Percentiles rank a stretch among this genome's conserved stretches.
These are phyloP conservation scores for Zygaena filipendulae DNA, from an alignment of 2,888 invertebrate genomes.

Conservation along the genomic window DNA sequence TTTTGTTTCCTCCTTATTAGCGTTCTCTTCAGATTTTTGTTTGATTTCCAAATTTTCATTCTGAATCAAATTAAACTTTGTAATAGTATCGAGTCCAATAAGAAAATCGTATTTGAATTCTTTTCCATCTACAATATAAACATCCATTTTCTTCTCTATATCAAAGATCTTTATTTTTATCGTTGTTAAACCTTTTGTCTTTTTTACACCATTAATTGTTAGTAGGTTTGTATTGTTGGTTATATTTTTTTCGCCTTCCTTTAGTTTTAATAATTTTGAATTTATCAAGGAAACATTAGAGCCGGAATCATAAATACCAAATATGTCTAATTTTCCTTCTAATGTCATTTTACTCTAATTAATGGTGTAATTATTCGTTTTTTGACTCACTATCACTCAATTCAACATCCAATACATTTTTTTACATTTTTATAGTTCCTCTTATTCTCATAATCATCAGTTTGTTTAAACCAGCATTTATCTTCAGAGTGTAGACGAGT, in stretches of 20 bases:
- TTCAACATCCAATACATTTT: slow-evolving; percentile 15
- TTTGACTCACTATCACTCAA: slow-evolving; percentile 14
- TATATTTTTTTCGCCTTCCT: slow-evolving; percentile 2
- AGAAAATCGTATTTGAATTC: too few relatives aligned
- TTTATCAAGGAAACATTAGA: slow-evolving; percentile 22
- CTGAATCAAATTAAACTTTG: slow-evolving; percentile 7
- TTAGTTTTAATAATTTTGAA: slow-evolving; percentile 16
- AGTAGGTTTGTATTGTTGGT: slow-evolving; percentile 4
- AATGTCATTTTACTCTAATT: slow-evolving; percentile 19
- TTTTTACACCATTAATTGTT: slow-evolving; percentile 16
- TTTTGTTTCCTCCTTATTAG: background rate
- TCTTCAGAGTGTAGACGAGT: slow-evolving; percentile 6
- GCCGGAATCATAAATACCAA: slow-evolving; percentile 20
- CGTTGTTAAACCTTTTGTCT: too few relatives aligned
- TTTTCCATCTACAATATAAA: slow-evolving; percentile 9
- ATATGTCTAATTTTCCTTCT: slow-evolving; percentile 14
- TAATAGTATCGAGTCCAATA: slow-evolving; percentile 11
- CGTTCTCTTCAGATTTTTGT: slow-evolving; percentile 2
- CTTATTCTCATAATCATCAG: too few relatives aligned
- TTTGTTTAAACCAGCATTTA: slow-evolving; percentile 9
- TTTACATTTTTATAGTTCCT: slow-evolving; percentile 11
- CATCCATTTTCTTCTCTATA: slow-evolving; percentile 10
- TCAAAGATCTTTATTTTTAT: slow-evolving; percentile 13
- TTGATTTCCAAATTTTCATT: slow-evolving; percentile 10
- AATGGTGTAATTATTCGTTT: slow-evolving; percentile 19